Base-by-base conservation (phyloP, 2,888 invertebrate genomes). In the Drosophila quinaria region DNA sequence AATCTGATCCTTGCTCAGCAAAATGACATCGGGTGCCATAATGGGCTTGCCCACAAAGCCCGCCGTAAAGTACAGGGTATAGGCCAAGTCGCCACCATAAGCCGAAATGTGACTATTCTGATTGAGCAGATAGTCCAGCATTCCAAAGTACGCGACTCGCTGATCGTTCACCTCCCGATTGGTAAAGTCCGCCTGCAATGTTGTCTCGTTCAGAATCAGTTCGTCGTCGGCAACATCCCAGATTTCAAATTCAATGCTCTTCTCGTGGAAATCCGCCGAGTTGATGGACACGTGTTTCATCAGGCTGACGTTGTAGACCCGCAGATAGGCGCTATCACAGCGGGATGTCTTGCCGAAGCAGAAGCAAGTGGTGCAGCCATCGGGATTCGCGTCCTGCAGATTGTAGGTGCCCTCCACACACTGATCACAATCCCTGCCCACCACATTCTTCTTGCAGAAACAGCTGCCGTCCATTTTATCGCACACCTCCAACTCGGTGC, bases 281-380 rank as follows among this genome's bases (percentile, higher is more conserved):
- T 87, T 91, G 10, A 93, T 73, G 0, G 91, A 87, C 2, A 89
- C 81, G 10, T 91, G 87, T 25, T 80, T 89, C 56, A 93, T 60
- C 35, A 93, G 83, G 49, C 93, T 93, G 0, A 93, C 90, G 71
- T 93, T 93, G 69, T 91, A 93, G 8, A 91, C 83, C 5, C 91
- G 78, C 31, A 97, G 93, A 73, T 94, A 95, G 0, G 98, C 97
- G 70, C 97, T 97, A 50, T 94, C 93, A 91, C 99, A 99, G 8
- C 96, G 94, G 0, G 96, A 95, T 0, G 98, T 97, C 92, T 97
- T 97, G 1, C 98, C 98, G 91, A 98, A 99, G 91, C 99, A 99
- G 95, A 98, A 99, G 91, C 99, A 99, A 81, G 97, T 96, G 1
- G 98, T 98, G 91, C 99, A 99, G 1, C 99, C 99, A 2, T 96